phyloP scores from a whole-genome alignment of 2,797 vertebrate species.

The Siniperca scherzeri region DNA sequence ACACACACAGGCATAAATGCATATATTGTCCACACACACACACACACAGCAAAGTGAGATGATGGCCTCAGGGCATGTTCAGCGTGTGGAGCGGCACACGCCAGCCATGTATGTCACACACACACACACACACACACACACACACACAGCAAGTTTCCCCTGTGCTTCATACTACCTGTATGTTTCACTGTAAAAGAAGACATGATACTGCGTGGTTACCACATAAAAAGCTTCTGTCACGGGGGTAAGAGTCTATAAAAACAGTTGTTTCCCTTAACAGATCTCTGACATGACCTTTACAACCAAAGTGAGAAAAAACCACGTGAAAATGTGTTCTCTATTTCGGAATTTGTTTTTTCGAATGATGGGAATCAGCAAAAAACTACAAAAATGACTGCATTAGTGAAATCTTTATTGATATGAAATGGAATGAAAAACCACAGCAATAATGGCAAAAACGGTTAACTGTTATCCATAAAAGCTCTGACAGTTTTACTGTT shows the following conservation, averaged over 20 bases:
- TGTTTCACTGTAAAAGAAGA: conserved; percentile 12
- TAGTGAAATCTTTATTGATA: background rate
- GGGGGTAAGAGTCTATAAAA: conserved; percentile 48
- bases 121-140: conserved; percentile 32
- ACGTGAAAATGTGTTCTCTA: background rate
- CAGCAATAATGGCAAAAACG: background rate
- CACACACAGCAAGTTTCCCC: conserved; percentile 10
- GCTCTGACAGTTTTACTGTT: background rate
- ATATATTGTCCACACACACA: conserved; percentile 65
- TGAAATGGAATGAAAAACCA: background rate
- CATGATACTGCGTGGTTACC: conserved; percentile 11
- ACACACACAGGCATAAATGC: conserved; percentile 54
- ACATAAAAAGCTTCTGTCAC: conserved; percentile 45
- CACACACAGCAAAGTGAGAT: conserved; percentile 74
- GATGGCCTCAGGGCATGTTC: conserved; percentile 83
- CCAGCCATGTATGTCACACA: conserved; percentile 31
- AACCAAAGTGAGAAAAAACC: conserved; percentile 7
- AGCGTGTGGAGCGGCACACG: conserved; percentile 66
- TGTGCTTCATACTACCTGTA: conserved; percentile 1
- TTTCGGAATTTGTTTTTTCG: background rate
- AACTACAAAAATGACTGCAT: background rate
- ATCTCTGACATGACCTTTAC: conserved; percentile 41
- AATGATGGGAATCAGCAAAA: background rate
- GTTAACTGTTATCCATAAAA: background rate
- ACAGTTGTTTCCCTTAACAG: conserved; percentile 25